Conservation (phyloP, 1,140 invertebrate species). For the Orius laevigatus region DNA sequence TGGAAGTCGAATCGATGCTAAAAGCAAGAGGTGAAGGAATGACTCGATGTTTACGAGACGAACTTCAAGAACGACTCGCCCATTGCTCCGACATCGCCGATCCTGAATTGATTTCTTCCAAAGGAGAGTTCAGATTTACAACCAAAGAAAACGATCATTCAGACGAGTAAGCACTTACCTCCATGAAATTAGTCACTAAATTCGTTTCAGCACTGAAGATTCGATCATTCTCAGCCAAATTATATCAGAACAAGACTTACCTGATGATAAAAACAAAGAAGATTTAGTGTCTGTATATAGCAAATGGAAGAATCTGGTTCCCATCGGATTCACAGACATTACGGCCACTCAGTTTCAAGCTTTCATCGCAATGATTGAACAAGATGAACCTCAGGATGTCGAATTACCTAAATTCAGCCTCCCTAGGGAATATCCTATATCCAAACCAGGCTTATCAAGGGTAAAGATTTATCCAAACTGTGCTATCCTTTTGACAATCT, state of each 20-base stretch:
- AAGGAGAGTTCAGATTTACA: not conserved
- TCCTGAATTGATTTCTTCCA: not conserved
- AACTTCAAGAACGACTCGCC: slow-evolving; percentile 4
- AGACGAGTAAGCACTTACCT: too few relatives aligned
- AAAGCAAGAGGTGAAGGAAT: not conserved
- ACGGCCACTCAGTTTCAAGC: slow-evolving; percentile 5
- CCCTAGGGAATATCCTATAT: slow-evolving; percentile 3
- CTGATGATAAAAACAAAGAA: not conserved
- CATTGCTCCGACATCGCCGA: not conserved
- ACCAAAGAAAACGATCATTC: not conserved
- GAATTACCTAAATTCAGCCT: not conserved
- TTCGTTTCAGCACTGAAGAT: too few relatives aligned
- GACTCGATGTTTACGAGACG: slow-evolving; percentile 8
- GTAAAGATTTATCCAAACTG: not conserved
- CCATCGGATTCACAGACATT: slow-evolving; percentile 1
- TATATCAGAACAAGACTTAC: not conserved
- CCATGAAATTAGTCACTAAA: too few relatives aligned
- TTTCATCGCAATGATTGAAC: slow-evolving; percentile 7
- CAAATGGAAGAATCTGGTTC: not conserved
- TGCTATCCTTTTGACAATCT: not conserved
- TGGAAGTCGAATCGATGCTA: slow-evolving; percentile 3
- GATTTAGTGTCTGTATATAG: not conserved
- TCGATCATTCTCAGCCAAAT: too few relatives aligned
- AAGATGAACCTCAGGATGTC: slow-evolving; percentile 12
- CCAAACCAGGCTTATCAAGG: not conserved